Evolutionary conservation across 2,888 invertebrate genomes (phyloP).

Genomic region (Campaea margaritaria): DNA sequence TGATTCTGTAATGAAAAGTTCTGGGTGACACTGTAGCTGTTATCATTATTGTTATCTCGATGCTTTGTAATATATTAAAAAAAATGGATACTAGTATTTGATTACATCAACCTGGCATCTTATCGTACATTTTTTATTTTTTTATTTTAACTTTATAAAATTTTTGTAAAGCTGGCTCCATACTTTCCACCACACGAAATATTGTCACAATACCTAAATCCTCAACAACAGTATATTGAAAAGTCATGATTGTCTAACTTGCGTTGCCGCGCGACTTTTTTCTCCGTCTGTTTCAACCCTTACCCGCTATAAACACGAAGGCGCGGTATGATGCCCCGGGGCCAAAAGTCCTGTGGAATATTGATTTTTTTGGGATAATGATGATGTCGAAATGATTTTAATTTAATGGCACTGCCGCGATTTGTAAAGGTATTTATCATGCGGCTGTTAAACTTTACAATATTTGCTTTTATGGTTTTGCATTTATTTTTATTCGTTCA

Average conservation of each 20-base stretch:
- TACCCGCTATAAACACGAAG: slow-evolving; percentile 5
- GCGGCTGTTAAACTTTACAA: slow-evolving; percentile 14
- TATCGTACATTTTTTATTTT: too few relatives aligned
- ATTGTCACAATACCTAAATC: too few relatives aligned
- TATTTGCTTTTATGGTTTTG: slow-evolving; percentile 8
- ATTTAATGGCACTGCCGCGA: slow-evolving; percentile 33
- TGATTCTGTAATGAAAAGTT: too few relatives aligned
- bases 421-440: slow-evolving; percentile 30
- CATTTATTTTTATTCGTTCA: background rate
- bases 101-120: too few relatives aligned
- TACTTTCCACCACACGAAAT: too few relatives aligned
- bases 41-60: too few relatives aligned
- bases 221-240: background rate
- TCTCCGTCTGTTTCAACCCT: slow-evolving; percentile 1
- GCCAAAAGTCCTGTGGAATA: slow-evolving; percentile 30
- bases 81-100: too few relatives aligned
- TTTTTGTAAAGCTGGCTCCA: too few relatives aligned
- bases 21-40: too few relatives aligned
- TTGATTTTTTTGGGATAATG: slow-evolving; percentile 35
- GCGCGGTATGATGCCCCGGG: slow-evolving; percentile 16
- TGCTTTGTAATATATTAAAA: too few relatives aligned
- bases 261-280: slow-evolving; percentile 1
- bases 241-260: background rate
- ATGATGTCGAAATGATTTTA: slow-evolving; percentile 35
- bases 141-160: too few relatives aligned